A percentile compares a stretch with the other conserved stretches of the same genome.
phyloP scores from a whole-genome alignment of 2,888 invertebrate genomes.

The Lepas anatifera region DNA sequence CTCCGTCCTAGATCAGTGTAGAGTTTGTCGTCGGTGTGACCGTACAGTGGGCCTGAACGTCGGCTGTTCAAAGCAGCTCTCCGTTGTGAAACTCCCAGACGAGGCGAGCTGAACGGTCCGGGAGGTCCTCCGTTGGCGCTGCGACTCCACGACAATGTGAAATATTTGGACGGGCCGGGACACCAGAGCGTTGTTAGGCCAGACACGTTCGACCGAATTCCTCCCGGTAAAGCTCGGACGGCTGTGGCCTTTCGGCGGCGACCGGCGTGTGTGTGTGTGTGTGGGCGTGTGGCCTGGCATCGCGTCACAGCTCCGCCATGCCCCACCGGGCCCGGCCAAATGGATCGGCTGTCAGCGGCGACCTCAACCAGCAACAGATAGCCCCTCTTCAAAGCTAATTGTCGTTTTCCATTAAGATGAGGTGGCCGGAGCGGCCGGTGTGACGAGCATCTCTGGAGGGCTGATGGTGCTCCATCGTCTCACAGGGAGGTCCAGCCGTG shows the following conservation, averaged over 20 bases:
- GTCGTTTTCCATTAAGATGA: constrained; percentile 9
- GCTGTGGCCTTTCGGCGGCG: too few species aligned
- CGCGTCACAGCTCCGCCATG: not conserved
- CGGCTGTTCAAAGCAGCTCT: not conserved
- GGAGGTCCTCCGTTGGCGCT: not conserved
- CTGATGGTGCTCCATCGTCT: not conserved
- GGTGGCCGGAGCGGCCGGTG: not conserved
- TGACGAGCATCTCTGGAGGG: not conserved
- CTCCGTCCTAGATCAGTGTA: too few species aligned
- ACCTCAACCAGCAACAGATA: not conserved
- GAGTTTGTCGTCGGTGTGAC: too few species aligned
- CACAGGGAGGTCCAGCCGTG: not conserved
- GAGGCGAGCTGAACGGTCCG: not conserved
- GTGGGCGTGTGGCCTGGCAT: too few species aligned
- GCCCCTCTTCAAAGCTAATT: not conserved
- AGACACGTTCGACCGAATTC: constrained; percentile 1
- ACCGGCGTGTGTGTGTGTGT: too few species aligned
- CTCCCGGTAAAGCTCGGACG: not conserved
- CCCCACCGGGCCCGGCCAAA: not conserved
- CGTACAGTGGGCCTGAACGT: too few species aligned
- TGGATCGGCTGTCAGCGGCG: not conserved
- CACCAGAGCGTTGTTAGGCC: not conserved
- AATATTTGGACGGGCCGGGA: not conserved
- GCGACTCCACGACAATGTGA: not conserved
- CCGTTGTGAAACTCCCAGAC: not conserved